These are phyloP conservation scores for Sinopyrophorus schimmeli DNA, from an alignment of 2,888 invertebrate genomes.

Conservation along the genomic window DNA sequence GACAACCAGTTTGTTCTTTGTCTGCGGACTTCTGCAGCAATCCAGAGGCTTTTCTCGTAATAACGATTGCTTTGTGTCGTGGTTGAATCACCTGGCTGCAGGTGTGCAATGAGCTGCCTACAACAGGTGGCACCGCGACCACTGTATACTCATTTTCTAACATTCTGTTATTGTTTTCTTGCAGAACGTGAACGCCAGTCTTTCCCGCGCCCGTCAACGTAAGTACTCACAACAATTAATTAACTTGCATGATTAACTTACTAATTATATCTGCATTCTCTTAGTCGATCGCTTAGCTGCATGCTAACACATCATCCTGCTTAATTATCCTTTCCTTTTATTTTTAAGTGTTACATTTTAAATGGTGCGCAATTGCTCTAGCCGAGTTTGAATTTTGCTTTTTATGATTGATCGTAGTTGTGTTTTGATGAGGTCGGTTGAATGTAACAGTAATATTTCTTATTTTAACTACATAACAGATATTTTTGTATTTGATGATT, in stretches of 20 bases:
- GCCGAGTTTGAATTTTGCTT: too few relatives aligned
- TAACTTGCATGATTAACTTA: conserved; percentile 24
- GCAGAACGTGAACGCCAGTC: conserved; percentile 59
- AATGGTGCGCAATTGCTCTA: too few relatives aligned
- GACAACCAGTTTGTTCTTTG: conserved; percentile 16
- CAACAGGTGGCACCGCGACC: conserved; percentile 46
- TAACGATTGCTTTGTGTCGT: conserved; percentile 33
- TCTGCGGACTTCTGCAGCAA: conserved; percentile 18
- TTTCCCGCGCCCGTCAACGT: conserved; percentile 56
- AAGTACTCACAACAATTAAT: conserved; percentile 47
- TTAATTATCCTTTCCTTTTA: too few relatives aligned
- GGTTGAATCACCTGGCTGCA: conserved; percentile 44
- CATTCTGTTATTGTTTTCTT: conserved; percentile 51
- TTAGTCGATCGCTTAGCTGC: not conserved
- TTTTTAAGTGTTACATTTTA: too few relatives aligned
- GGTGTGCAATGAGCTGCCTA: conserved; percentile 42
- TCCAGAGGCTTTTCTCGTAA: conserved; percentile 32
- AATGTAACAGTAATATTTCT: too few relatives aligned
- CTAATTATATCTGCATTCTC: conserved; percentile 4
- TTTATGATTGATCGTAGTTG: too few relatives aligned
- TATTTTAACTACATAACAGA: too few relatives aligned
- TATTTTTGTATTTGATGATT: too few relatives aligned
- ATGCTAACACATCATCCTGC: not conserved
- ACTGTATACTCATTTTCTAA: conserved; percentile 37
- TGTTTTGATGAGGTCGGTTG: too few relatives aligned